These are phyloP conservation scores for Daphoenositta chrysoptera DNA, from an alignment of 2,113 vertebrate species.

Conservation along the genomic window DNA sequence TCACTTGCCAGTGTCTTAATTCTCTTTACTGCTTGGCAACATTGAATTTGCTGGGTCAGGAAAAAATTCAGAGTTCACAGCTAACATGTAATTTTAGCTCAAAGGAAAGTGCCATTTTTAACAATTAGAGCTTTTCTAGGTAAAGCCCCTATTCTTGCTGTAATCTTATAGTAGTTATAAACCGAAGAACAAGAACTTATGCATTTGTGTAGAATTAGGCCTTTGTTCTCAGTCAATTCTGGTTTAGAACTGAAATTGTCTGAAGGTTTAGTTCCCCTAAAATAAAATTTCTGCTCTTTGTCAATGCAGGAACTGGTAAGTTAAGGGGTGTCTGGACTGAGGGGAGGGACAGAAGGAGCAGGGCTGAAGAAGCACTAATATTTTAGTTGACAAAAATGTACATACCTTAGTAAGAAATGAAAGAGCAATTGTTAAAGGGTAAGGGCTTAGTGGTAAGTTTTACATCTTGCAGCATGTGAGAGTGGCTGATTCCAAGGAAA, in stretches of 20 bases:
- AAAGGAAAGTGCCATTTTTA: background rate
- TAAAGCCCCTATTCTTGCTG: background rate
- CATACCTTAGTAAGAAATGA: slow-evolving; percentile 62
- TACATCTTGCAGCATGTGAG: slow-evolving; percentile 1
- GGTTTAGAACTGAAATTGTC: background rate
- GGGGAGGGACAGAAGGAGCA: slow-evolving; percentile 17
- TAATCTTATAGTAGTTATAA: background rate
- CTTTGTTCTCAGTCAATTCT: background rate
- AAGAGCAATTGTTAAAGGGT: slow-evolving; percentile 61
- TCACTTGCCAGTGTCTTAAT: background rate
- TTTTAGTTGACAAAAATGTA: slow-evolving; percentile 57
- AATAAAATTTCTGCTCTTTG: background rate
- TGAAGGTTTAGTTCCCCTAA: background rate
- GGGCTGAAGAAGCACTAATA: slow-evolving; percentile 4
- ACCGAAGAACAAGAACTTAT: background rate
- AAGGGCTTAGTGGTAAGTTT: slow-evolving; percentile 20
- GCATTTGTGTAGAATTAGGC: background rate
- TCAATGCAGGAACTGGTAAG: background rate
- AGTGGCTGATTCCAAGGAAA: slow-evolving; percentile 19
- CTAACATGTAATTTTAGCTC: background rate
- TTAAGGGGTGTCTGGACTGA: background rate
- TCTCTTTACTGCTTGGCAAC: background rate
- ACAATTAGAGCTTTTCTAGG: background rate
- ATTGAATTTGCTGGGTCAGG: background rate
- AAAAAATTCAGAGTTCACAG: background rate